phyloP scores from a whole-genome alignment of 2,113 vertebrate genomes.

The Helogale parvula region DNA sequence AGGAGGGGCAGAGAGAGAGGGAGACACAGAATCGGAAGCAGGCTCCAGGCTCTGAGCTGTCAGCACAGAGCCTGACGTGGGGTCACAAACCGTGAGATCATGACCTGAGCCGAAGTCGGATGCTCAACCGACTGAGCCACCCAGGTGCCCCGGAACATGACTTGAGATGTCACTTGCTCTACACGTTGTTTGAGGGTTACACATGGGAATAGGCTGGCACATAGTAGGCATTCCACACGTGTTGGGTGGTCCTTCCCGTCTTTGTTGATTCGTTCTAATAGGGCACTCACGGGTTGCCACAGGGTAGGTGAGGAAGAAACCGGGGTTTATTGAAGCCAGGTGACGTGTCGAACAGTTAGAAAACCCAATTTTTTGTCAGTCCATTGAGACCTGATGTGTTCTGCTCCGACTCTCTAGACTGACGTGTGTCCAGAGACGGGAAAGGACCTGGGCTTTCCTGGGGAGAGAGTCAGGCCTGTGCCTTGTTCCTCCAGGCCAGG shows the following conservation, averaged over 20 bases:
- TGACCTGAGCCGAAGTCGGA: no score
- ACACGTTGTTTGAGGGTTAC: background rate
- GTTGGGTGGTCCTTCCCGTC: background rate
- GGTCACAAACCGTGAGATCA: no score
- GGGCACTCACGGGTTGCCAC: background rate
- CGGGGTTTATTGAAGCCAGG: background rate
- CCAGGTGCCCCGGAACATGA: no score
- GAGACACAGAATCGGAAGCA: no score
- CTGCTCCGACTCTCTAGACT: background rate
- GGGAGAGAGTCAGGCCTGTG: background rate
- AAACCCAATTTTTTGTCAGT: fast-evolving
- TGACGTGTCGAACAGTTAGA: background rate
- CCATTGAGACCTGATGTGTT: background rate
- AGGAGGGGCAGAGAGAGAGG: no score
- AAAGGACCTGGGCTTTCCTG: background rate
- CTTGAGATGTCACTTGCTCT: background rate
- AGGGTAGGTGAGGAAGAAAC: background rate
- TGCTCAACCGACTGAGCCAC: no score
- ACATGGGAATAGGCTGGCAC: background rate
- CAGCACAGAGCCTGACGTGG: no score
- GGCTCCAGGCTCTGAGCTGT: no score
- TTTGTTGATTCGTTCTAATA: background rate
- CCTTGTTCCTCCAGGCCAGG: background rate
- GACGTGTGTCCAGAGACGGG: background rate
- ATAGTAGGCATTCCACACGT: background rate